Conservation (phyloP, 2,113 vertebrate species). For the Rhea pennata region DNA sequence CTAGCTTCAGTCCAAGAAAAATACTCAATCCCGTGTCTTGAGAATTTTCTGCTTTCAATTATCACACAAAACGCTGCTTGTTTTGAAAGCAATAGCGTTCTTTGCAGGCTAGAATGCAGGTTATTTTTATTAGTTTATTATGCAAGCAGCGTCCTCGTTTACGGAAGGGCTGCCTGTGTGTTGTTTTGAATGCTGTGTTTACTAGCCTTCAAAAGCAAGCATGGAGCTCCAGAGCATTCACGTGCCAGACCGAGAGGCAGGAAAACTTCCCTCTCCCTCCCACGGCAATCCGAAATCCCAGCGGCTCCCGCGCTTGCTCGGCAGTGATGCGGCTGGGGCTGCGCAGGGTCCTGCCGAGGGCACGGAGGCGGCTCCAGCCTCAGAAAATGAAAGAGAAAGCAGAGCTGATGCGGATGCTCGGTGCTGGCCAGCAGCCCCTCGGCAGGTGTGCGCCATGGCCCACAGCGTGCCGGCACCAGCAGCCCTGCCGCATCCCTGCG, state of each 20-base stretch:
- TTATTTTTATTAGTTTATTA: slow-evolving; percentile 74
- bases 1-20: slow-evolving; percentile 53
- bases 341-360: neutral
- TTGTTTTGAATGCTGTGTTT: slow-evolving; percentile 48
- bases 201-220: slow-evolving; percentile 42
- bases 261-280: neutral
- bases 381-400: neutral
- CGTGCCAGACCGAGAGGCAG: neutral
- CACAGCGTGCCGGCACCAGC: too few species aligned
- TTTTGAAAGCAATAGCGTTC: slow-evolving; percentile 68
- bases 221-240: neutral
- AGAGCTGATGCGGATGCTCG: neutral
- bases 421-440: too few species aligned
- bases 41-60: slow-evolving; percentile 70
- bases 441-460: neutral
- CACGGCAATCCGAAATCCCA: accelerated
- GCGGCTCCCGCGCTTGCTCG: neutral
- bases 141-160: slow-evolving; percentile 68
- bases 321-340: too few species aligned
- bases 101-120: slow-evolving; percentile 71
- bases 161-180: slow-evolving; percentile 43
- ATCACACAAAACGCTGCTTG: slow-evolving; percentile 61
- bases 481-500: too few species aligned
- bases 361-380: neutral
- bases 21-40: slow-evolving; percentile 51